Evolutionary conservation across 2,113 vertebrate species (phyloP).

Genomic region (Theristicus caerulescens): DNA sequence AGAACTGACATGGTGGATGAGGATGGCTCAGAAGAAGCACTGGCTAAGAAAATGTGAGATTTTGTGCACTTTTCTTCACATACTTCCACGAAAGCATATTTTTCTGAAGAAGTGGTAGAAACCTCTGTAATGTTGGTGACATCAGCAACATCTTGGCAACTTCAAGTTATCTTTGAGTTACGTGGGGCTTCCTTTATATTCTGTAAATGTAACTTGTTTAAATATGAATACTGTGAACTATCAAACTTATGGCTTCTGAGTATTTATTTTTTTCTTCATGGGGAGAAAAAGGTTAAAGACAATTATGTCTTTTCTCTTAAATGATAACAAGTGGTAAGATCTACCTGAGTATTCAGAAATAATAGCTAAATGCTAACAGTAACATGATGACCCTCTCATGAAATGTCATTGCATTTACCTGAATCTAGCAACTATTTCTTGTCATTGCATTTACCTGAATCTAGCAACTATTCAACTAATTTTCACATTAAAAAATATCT

Average conservation of each 20-base stretch:
- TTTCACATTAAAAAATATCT: slow-evolving; percentile 57
- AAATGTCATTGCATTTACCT: background rate
- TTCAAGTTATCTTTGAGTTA: background rate
- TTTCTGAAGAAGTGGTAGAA: background rate
- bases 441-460: slow-evolving; percentile 14
- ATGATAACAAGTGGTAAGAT: background rate
- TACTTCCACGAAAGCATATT: background rate
- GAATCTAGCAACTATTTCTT: slow-evolving; percentile 37
- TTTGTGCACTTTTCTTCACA: background rate
- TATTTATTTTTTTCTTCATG: slow-evolving; percentile 29
- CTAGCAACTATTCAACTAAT: slow-evolving; percentile 39
- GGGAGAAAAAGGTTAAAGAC: slow-evolving; percentile 30
- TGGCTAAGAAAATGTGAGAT: background rate
- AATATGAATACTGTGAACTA: slow-evolving; percentile 37
- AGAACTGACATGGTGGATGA: background rate
- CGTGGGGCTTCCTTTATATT: background rate
- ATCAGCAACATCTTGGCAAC: background rate
- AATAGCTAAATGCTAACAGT: background rate
- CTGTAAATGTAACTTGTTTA: background rate
- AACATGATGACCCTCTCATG: background rate
- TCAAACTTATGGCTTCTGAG: slow-evolving; percentile 23
- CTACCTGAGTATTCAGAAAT: background rate
- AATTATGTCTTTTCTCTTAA: slow-evolving; percentile 10
- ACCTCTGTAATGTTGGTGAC: background rate
- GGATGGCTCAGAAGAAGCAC: background rate